These are phyloP conservation scores for Pemphigus obesinymphae DNA, from an alignment of 1,140 invertebrate genomes.

Conservation along the genomic window DNA sequence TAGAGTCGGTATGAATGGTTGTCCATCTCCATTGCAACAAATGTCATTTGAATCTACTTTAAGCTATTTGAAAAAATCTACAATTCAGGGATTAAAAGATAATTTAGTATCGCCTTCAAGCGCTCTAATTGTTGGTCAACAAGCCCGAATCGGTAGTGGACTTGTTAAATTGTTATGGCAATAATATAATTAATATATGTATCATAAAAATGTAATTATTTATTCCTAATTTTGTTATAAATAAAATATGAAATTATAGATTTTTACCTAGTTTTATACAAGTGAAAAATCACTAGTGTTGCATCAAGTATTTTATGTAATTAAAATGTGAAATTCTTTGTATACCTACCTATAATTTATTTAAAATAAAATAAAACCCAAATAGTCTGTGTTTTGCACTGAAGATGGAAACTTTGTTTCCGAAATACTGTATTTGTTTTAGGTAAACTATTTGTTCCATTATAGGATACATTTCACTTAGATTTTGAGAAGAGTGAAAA, in stretches of 20 bases:
- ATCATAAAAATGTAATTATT: background rate
- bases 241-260: background rate
- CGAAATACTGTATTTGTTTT: no score
- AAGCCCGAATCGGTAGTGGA: slow-evolving; percentile 80
- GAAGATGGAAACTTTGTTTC: no score
- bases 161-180: slow-evolving; percentile 40
- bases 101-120: slow-evolving; percentile 80
- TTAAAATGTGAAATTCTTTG: no score
- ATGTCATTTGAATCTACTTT: slow-evolving; percentile 96
- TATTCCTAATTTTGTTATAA: background rate
- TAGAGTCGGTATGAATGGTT: slow-evolving; percentile 80
- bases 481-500: no score
- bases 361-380: no score
- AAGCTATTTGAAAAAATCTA: slow-evolving; percentile 77
- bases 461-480: no score
- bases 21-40: slow-evolving; percentile 89
- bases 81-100: slow-evolving; percentile 63
- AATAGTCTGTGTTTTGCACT: no score
- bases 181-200: slow-evolving; percentile 2
- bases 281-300: background rate
- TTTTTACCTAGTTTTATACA: background rate
- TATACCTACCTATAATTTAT: no score
- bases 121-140: slow-evolving; percentile 79
- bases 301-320: no score
- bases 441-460: no score